A percentile compares a stretch with the other conserved stretches of the same genome.
These are phyloP conservation scores for Scarus forsteni DNA, from an alignment of 2,797 vertebrate species.

Conservation along the genomic window DNA sequence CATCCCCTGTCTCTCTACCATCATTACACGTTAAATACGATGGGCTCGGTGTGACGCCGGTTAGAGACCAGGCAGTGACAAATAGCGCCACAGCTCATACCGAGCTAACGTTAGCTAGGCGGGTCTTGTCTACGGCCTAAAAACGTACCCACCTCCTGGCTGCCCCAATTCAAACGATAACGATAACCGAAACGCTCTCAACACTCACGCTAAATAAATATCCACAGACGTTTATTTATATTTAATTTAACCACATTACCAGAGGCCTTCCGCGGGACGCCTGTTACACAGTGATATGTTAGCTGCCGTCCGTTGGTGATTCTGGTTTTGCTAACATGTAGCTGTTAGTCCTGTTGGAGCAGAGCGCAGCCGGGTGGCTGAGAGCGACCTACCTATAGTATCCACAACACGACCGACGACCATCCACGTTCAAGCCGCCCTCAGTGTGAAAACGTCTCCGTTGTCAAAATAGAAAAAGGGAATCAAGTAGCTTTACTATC, in stretches of 20 bases:
- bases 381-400: conserved; percentile 66
- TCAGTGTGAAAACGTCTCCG: conserved; percentile 10
- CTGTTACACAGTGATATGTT: not conserved
- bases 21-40: not conserved
- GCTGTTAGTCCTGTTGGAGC: conserved; percentile 23
- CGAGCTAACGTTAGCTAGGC: conserved; percentile 59
- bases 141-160: conserved; percentile 52
- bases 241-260: not conserved
- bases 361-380: conserved; percentile 35
- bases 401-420: conserved; percentile 49
- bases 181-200: conserved; percentile 8
- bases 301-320: not conserved
- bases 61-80: conserved; percentile 48
- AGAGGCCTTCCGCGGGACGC: not conserved
- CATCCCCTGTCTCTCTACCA: not conserved
- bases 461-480: not conserved
- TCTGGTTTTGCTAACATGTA: conserved; percentile 46
- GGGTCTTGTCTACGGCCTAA: conserved; percentile 66
- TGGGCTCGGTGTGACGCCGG: conserved; percentile 48
- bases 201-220: not conserved
- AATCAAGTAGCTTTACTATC: not conserved
- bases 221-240: not conserved
- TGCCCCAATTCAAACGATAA: conserved; percentile 42
- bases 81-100: conserved; percentile 44
- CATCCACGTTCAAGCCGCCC: conserved; percentile 27